Evolutionary conservation across 2,888 invertebrate species (phyloP).

Genomic region (Oxyteleia sp.): DNA sequence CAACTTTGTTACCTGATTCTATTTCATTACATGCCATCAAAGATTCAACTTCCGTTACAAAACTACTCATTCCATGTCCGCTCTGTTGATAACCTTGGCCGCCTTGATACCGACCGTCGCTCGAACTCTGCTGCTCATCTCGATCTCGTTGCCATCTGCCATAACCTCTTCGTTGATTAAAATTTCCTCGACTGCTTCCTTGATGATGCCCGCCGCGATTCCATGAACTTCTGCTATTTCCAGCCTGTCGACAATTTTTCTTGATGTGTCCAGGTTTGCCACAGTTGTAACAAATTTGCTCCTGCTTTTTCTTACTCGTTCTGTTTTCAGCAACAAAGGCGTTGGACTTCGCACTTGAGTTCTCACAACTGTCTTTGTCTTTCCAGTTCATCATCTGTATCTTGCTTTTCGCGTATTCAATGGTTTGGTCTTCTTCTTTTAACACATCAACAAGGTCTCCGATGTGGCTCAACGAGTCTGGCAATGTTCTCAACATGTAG

Average conservation of each 20-base stretch:
- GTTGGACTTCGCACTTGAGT: constrained; percentile 51
- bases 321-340: constrained; percentile 58
- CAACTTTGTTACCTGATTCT: background rate
- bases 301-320: constrained; percentile 10
- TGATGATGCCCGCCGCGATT: background rate
- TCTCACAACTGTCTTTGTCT: constrained; percentile 39
- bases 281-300: constrained; percentile 22
- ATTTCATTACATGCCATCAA: background rate
- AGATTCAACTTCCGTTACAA: background rate
- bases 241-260: constrained; percentile 23
- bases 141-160: background rate
- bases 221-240: background rate
- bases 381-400: constrained; percentile 63
- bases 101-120: constrained; percentile 16
- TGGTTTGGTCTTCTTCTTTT: constrained; percentile 73
- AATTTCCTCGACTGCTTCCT: constrained; percentile 6
- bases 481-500: constrained; percentile 77
- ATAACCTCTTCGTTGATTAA: background rate
- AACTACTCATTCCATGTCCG: background rate
- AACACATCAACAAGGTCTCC: constrained; percentile 76
- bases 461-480: constrained; percentile 74
- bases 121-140: background rate
- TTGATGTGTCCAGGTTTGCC: constrained; percentile 39
- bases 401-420: constrained; percentile 77
- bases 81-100: constrained; percentile 18